Percentiles rank a stretch among this genome's conserved stretches.
These are phyloP conservation scores for Enteromius paludinosus DNA, from an alignment of 2,797 vertebrate genomes.

Conservation along the genomic window DNA sequence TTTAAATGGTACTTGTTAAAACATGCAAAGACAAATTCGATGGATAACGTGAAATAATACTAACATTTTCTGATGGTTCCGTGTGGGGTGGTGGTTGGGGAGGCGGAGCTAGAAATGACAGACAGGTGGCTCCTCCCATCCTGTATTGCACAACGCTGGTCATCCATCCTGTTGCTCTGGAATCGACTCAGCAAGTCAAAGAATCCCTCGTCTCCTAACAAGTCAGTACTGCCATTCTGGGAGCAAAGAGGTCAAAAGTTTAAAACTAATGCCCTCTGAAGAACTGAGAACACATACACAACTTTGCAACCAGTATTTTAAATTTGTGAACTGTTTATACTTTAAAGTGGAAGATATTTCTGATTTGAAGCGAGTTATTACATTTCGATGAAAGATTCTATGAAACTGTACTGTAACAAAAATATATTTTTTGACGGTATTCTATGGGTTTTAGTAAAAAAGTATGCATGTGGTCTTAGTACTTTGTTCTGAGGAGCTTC, in stretches of 20 bases:
- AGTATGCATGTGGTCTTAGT: background rate
- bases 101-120: conserved; percentile 53
- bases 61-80: conserved; percentile 85
- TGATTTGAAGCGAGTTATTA: background rate
- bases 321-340: background rate
- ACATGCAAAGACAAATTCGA: background rate
- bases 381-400: background rate
- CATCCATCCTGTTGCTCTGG: conserved; percentile 98
- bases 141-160: conserved; percentile 89
- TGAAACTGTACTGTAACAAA: too few relatives aligned
- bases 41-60: conserved; percentile 11
- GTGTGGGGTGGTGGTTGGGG: conserved; percentile 72
- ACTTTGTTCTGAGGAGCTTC: conserved; percentile 84
- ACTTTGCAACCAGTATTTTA: background rate
- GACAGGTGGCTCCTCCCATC: conserved; percentile 77
- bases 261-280: background rate
- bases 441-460: background rate
- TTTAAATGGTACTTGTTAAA: background rate
- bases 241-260: conserved; percentile 35
- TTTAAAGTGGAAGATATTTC: background rate
- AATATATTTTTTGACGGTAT: background rate
- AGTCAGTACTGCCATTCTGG: conserved; percentile 83
- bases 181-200: conserved; percentile 95
- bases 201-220: conserved; percentile 91
- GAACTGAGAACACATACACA: background rate